phyloP scores from a whole-genome alignment of 2,113 vertebrate species.

The Nesogale talazaci region DNA sequence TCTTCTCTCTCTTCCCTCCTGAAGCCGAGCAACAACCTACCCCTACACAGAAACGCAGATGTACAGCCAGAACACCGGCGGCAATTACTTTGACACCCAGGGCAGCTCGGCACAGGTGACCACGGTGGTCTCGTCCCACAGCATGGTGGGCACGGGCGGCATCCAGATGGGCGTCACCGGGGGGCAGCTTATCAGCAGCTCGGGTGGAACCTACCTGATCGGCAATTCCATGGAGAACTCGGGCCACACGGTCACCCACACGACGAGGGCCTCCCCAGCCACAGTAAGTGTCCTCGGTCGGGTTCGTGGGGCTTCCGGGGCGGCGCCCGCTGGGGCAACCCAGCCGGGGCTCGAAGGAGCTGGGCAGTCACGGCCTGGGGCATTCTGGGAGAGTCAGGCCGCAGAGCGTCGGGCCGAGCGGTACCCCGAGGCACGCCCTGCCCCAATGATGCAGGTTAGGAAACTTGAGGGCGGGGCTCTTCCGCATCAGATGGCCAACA shows the following conservation, averaged over 20 bases:
- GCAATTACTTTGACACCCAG: constrained; percentile 91
- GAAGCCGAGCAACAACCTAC: constrained; percentile 92
- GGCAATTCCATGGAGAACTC: constrained; percentile 92
- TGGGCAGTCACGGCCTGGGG: not conserved
- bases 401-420: not conserved
- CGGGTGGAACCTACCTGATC: constrained; percentile 91
- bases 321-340: not conserved
- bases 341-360: not conserved
- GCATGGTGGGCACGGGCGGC: constrained; percentile 91
- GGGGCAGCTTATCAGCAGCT: constrained; percentile 91
- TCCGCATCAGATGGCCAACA: not conserved
- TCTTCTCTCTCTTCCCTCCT: constrained; percentile 75
- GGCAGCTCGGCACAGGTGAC: constrained; percentile 91
- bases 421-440: not conserved
- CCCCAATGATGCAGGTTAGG: not conserved
- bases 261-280: constrained; percentile 90
- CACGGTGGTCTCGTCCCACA: constrained; percentile 91
- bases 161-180: constrained; percentile 91
- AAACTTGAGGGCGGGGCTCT: not conserved
- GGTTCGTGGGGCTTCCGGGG: not conserved
- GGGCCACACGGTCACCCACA: constrained; percentile 90
- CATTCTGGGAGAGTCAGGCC: not conserved
- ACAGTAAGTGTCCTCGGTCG: constrained; percentile 87
- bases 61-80: constrained; percentile 92
- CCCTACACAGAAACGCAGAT: constrained; percentile 92